A percentile compares a stretch with the other conserved stretches of the same genome.
phyloP scores from a whole-genome alignment of 2,113 vertebrate genomes.

The Lanius collurio region DNA sequence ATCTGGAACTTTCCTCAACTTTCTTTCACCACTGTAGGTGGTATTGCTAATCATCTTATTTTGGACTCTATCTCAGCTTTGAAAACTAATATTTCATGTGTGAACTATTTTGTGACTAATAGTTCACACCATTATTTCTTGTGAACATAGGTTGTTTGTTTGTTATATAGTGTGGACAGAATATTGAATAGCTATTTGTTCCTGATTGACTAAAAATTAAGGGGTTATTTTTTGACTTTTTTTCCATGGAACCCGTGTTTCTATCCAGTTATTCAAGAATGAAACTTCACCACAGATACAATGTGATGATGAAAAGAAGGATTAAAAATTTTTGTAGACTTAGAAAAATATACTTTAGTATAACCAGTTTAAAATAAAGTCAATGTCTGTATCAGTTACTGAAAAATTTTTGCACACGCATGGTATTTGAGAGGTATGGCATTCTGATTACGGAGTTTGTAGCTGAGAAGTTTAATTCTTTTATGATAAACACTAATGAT shows the following conservation, averaged over 20 bases:
- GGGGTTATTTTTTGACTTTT: not conserved
- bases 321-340: not conserved
- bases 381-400: not conserved
- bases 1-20: not conserved
- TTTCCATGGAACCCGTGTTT: not conserved
- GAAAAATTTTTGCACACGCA: not conserved
- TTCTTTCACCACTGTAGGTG: not conserved
- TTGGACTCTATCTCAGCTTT: not conserved
- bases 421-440: not conserved
- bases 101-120: not conserved
- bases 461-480: not conserved
- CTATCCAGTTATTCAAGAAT: not conserved
- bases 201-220: not conserved
- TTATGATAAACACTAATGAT: not conserved
- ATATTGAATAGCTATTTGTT: not conserved
- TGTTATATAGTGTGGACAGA: not conserved
- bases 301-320: not conserved
- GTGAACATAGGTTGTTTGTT: not conserved
- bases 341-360: not conserved
- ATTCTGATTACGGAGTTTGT: not conserved
- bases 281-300: not conserved
- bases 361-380: not conserved
- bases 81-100: not conserved
- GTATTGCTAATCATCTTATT: not conserved
- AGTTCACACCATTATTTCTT: not conserved